Percentiles rank a stretch among this genome's conserved stretches.
These are phyloP conservation scores for Holothuria leucospilota DNA, from an alignment of 53 echinoderm and acorn worm species.

Conservation along the genomic window DNA sequence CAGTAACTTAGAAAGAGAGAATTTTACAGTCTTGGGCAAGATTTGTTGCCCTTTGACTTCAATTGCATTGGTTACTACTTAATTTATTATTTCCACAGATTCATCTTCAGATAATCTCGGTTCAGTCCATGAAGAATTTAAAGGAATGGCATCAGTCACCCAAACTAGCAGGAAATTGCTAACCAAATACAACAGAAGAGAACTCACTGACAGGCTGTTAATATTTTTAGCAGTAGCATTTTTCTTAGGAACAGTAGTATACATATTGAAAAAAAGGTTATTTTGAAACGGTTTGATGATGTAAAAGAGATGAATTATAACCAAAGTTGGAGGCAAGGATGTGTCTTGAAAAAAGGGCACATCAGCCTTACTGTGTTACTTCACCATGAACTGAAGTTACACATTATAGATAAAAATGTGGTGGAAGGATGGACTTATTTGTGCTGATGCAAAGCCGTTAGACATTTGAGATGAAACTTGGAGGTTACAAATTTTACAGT, in stretches of 20 bases:
- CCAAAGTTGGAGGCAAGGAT: background rate
- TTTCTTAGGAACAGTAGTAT: slow-evolving; percentile 89
- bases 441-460: no score
- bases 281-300: slow-evolving; percentile 57
- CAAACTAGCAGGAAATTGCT: slow-evolving; percentile 95
- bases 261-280: slow-evolving; percentile 95
- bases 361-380: no score
- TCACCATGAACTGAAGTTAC: no score
- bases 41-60: no score
- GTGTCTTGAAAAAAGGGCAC: background rate
- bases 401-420: no score
- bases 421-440: no score
- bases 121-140: slow-evolving; percentile 93
- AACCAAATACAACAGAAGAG: slow-evolving; percentile 92
- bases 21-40: no score
- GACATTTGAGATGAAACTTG: no score
- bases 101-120: slow-evolving; percentile 79
- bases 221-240: slow-evolving; percentile 95
- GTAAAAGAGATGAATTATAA: background rate
- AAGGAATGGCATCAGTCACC: slow-evolving; percentile 91
- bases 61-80: no score
- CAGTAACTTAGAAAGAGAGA: no score
- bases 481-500: no score
- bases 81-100: slow-evolving; percentile 55
- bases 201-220: slow-evolving; percentile 91